Evolutionary conservation across 2,888 invertebrate genomes (phyloP), one percentile per base, ranked within the genome.

Genomic region (Platynereis dumerilii): DNA sequence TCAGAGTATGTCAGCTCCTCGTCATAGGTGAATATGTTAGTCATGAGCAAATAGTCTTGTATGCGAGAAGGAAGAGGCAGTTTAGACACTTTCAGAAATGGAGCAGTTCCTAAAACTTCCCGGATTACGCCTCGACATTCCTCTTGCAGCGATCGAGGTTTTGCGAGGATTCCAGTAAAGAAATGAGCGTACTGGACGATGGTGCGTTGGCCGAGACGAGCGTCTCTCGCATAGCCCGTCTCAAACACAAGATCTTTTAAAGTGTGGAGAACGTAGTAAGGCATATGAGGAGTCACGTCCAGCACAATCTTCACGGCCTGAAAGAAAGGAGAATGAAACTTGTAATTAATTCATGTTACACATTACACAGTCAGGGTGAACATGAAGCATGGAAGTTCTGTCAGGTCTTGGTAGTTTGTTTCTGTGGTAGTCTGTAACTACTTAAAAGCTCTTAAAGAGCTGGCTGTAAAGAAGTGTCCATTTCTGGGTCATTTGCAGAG

Each of bases 11-110:
- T 12, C 34, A 34, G 5, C 12, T 34, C 34, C 12, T 34, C 48
- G 5, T 48, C 48, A n/a, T 20, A 48, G 17, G 3, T 20, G 17
- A 20, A 48, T 48, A 7, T 20, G 7, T 78, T 76, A 22, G 72
- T 72, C 77, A 82, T 76, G 12, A 78, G 61, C 29, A 83, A 64
- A 64, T 76, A 83, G 27, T 79, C 75, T 59, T 78, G 78, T 42
- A 81, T 58, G 57, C 74, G 76, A 12, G 67, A 70, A 2, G 80
- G 81, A 20, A 82, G 29, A 0, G 76, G 75, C 56, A 83, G 65
- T 7, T 61, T 44, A 7, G 66, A 64, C 2, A 79, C 74, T 64
- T 79, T 80, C 7, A 56, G 29, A 15, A 70, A 68, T 2, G 76
- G 74, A 20, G 74, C 69, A 3, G 73, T 65, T 1, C 78, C 77